Evolutionary conservation across 2,113 vertebrate genomes (phyloP).

Genomic region (Indri indri): DNA sequence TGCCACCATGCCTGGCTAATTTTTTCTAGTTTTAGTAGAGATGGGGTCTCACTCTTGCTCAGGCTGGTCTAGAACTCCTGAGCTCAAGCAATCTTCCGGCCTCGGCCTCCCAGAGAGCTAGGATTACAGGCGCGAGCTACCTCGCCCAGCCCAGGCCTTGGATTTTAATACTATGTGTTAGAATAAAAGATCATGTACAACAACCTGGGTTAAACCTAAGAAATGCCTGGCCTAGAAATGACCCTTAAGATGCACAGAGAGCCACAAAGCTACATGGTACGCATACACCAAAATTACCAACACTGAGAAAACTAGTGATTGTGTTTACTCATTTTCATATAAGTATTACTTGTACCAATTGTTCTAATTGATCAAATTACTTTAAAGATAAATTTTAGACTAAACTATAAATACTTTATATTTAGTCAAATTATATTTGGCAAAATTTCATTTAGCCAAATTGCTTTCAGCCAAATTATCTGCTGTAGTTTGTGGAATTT

Average conservation of each 20-base stretch:
- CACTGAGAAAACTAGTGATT: not conserved
- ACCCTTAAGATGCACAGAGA: not conserved
- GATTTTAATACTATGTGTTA: not conserved
- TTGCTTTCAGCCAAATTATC: not conserved
- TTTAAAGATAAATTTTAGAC: conserved; percentile 16
- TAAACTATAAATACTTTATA: not conserved
- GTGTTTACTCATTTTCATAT: not conserved
- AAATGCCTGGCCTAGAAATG: not conserved
- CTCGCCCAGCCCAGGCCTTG: not conserved
- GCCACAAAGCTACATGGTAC: not conserved
- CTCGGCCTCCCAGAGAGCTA: too few relatives aligned
- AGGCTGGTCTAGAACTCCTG: too few relatives aligned
- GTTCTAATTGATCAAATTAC: not conserved
- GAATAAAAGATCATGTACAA: not conserved
- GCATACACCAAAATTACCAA: not conserved
- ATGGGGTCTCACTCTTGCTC: too few relatives aligned
- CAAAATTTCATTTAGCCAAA: not conserved
- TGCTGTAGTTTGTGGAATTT: not conserved
- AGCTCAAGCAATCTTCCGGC: too few relatives aligned
- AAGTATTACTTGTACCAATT: not conserved
- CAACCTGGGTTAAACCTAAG: not conserved
- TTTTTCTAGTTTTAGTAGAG: too few relatives aligned
- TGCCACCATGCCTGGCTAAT: too few relatives aligned
- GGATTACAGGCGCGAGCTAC: too few relatives aligned
- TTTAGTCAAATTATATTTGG: conserved; percentile 13